A percentile compares a stretch with the other conserved stretches of the same genome.
Conservation (phyloP, 2,888 invertebrate species). For the Agrotis puta region DNA sequence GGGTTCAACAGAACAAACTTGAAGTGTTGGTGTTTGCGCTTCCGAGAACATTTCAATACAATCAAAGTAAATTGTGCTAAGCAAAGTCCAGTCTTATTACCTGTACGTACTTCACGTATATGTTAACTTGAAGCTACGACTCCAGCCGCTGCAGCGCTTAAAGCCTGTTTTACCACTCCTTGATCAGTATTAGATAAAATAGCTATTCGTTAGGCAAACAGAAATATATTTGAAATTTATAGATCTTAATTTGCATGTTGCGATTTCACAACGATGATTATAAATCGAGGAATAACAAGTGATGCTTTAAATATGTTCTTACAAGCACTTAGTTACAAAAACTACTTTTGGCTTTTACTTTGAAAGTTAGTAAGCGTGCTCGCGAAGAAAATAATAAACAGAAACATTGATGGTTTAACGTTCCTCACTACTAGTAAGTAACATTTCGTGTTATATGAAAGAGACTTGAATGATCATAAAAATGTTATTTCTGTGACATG, state of each 20-base stretch:
- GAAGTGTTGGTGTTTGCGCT: slow-evolving; percentile 38
- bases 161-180: slow-evolving; percentile 54
- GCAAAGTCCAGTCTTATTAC: slow-evolving; percentile 36
- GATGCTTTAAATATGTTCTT: slow-evolving; percentile 26
- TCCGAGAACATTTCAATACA: slow-evolving; percentile 54
- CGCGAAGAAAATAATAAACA: slow-evolving; percentile 60
- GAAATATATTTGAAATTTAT: slow-evolving; percentile 33
- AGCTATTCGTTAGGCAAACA: slow-evolving; percentile 30
- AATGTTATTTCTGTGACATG: slow-evolving; percentile 69
- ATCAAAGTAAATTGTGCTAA: slow-evolving; percentile 51
- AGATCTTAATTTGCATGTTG: slow-evolving; percentile 41
- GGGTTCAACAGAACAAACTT: slow-evolving; percentile 47
- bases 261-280: slow-evolving; percentile 15
- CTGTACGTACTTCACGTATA: slow-evolving; percentile 23
- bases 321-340: slow-evolving; percentile 23
- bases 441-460: slow-evolving; percentile 64
- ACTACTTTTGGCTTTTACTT: slow-evolving; percentile 48
- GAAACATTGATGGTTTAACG: slow-evolving; percentile 62
- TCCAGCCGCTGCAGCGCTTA: slow-evolving; percentile 45
- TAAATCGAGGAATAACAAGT: slow-evolving; percentile 29
- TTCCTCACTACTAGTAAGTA: slow-evolving; percentile 59
- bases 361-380: slow-evolving; percentile 47
- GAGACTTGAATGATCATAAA: slow-evolving; percentile 66
- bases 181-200: slow-evolving; percentile 54
- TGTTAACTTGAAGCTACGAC: not conserved